These are phyloP conservation scores for Protonibea diacanthus DNA, from an alignment of 2,797 vertebrate species.

Conservation along the genomic window DNA sequence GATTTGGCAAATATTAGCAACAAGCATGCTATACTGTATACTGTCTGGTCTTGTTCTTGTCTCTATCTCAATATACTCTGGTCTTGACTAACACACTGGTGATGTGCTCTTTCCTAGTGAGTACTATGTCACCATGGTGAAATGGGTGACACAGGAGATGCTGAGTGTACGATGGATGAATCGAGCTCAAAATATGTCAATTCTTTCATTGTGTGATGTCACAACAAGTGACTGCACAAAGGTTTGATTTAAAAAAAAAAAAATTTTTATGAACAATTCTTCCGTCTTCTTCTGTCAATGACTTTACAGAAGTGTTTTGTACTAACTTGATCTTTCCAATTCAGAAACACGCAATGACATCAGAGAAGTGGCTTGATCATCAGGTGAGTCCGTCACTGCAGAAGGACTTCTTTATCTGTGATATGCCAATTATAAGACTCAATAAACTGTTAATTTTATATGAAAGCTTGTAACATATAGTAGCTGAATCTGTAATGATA, in stretches of 20 bases:
- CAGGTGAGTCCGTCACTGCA: constrained; percentile 72
- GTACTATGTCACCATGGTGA: constrained; percentile 84
- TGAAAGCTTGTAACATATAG: not conserved
- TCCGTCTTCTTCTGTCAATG: not conserved
- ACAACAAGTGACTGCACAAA: constrained; percentile 62
- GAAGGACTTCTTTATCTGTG: not conserved
- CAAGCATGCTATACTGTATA: no score
- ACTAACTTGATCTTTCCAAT: constrained; percentile 19
- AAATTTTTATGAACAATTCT: not conserved
- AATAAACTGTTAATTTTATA: not conserved
- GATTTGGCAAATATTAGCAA: no score
- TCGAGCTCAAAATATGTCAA: constrained; percentile 82
- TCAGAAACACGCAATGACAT: constrained; percentile 82
- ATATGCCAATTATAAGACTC: no score
- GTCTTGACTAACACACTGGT: no score
- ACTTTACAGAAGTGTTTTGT: not conserved
- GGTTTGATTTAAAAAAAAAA: constrained; percentile 72
- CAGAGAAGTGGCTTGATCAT: constrained; percentile 82
- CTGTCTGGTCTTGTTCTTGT: no score
- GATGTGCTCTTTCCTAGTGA: constrained; percentile 59
- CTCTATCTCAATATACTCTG: no score
- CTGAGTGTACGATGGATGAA: constrained; percentile 83
- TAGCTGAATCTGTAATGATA: no score
- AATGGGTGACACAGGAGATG: constrained; percentile 73
- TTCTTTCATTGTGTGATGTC: constrained; percentile 78